phyloP scores from a whole-genome alignment of 2,888 invertebrate genomes.

The Spodoptera picta region DNA sequence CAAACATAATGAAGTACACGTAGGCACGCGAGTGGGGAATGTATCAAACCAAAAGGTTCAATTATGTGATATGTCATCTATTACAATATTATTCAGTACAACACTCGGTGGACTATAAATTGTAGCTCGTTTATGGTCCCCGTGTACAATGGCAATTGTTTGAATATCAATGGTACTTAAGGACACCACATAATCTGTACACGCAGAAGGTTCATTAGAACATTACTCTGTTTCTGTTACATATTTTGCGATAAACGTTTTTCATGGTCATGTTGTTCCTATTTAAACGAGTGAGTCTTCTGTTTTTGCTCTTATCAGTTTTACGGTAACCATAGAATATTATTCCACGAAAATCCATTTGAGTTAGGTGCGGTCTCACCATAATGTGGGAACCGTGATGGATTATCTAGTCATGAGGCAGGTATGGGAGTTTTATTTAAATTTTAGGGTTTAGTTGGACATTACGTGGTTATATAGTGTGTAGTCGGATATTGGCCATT shows the following conservation, averaged over 20 bases:
- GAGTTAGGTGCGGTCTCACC: slow-evolving; percentile 10
- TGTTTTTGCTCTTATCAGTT: neutral
- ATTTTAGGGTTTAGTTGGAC: slow-evolving; percentile 7
- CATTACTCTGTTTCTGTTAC: no score
- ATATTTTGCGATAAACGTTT: no score
- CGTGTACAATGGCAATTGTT: slow-evolving; percentile 36
- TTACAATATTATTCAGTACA: slow-evolving; percentile 22
- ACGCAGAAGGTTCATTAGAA: slow-evolving; percentile 7
- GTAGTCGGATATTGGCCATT: slow-evolving; percentile 4
- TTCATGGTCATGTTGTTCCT: no score
- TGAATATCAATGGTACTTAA: slow-evolving; percentile 11
- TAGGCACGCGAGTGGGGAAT: slow-evolving; percentile 22
- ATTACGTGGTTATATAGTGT: neutral
- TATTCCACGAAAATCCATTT: slow-evolving; percentile 29
- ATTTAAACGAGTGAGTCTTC: neutral
- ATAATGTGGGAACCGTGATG: slow-evolving; percentile 7
- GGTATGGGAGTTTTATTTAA: slow-evolving; percentile 21
- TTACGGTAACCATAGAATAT: slow-evolving; percentile 13
- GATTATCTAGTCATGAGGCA: slow-evolving; percentile 15
- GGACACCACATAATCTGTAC: neutral
- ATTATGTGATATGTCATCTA: slow-evolving; percentile 17
- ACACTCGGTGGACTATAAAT: slow-evolving; percentile 11
- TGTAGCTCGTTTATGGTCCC: slow-evolving; percentile 12
- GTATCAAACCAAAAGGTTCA: slow-evolving; percentile 27
- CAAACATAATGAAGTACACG: slow-evolving; percentile 26